These are phyloP conservation scores for Heloderma charlesbogerti DNA, from an alignment of 2,113 vertebrate species.

Conservation along the genomic window DNA sequence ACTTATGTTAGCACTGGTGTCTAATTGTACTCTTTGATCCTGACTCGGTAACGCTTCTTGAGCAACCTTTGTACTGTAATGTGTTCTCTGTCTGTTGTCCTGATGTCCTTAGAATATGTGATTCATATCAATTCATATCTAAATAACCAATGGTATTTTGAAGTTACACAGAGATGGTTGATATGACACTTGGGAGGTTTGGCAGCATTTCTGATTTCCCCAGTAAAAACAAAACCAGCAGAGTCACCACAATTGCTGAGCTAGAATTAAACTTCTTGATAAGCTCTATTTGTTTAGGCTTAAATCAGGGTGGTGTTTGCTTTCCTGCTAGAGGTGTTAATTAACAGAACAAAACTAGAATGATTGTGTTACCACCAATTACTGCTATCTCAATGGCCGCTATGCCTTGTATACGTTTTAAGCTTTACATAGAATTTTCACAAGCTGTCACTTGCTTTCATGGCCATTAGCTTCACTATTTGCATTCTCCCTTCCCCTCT, in stretches of 20 bases:
- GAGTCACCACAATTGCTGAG: neutral
- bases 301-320: too few species aligned
- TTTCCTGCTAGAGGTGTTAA: too few species aligned
- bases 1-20: too few species aligned
- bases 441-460: too few species aligned
- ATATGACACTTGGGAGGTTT: neutral
- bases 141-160: neutral
- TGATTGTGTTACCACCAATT: too few species aligned
- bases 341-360: too few species aligned
- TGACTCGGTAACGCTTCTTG: neutral
- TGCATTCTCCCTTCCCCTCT: too few species aligned
- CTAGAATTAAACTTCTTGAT: neutral
- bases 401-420: too few species aligned
- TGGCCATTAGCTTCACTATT: too few species aligned
- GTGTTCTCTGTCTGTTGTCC: neutral
- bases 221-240: neutral
- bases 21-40: neutral
- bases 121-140: neutral
- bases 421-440: too few species aligned
- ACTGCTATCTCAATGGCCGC: too few species aligned
- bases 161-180: constrained; percentile 2
- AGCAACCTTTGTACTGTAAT: neutral
- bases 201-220: neutral
- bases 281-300: neutral
- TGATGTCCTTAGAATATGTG: neutral